Conservation (phyloP, 2,797 vertebrate genomes). For the Fringilla coelebs region DNA sequence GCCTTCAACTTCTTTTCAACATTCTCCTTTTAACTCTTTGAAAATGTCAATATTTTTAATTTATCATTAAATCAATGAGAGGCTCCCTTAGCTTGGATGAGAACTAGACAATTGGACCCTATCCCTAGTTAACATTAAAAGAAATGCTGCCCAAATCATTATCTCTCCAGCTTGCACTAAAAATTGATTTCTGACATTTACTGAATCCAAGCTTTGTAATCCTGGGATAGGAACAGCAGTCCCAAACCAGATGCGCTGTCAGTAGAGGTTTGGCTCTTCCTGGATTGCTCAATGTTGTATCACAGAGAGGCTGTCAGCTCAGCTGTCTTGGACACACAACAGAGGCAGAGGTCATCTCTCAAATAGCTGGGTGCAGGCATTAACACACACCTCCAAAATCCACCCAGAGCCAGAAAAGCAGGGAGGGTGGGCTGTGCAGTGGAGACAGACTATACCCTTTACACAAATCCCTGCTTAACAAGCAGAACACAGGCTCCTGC, state of each 20-base stretch:
- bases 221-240: not conserved
- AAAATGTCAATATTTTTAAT: not conserved
- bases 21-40: not conserved
- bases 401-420: not conserved
- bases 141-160: not conserved
- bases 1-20: not conserved
- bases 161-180: not conserved
- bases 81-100: not conserved
- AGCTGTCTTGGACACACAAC: conserved; percentile 18
- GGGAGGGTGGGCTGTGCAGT: not conserved
- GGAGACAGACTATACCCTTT: not conserved
- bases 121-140: not conserved
- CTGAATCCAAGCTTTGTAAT: not conserved
- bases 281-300: not conserved
- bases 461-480: conserved; percentile 13
- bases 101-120: not conserved
- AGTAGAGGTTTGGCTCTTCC: not conserved
- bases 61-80: not conserved
- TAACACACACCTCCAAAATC: conserved; percentile 6
- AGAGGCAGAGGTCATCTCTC: conserved; percentile 12
- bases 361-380: not conserved
- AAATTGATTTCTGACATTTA: conserved; percentile 20
- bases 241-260: not conserved
- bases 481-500: not conserved
- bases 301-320: not conserved